phyloP scores from a whole-genome alignment of 1,140 invertebrate species.

The Hycleus phaleratus region DNA sequence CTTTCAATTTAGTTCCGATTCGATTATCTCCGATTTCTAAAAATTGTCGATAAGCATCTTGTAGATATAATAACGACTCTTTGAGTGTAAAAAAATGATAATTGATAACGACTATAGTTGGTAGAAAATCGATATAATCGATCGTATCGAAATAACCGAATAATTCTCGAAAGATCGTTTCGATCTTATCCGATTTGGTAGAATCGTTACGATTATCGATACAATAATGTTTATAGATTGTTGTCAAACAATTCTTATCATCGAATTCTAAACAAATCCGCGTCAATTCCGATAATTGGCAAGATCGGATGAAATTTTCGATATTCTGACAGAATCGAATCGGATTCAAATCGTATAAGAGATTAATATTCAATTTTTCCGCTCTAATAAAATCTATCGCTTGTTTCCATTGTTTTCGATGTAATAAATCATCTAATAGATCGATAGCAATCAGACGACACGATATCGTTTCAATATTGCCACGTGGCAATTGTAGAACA shows the following conservation, averaged over 20 bases:
- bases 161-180: conserved; percentile 13
- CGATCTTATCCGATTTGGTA: neutral
- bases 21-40: neutral
- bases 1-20: neutral
- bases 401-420: conserved; percentile 14
- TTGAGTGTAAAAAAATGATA: conserved; percentile 22
- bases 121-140: conserved; percentile 18
- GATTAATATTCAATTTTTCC: conserved; percentile 25
- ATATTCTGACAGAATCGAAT: conserved; percentile 20
- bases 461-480: conserved; percentile 26
- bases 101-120: conserved; percentile 22
- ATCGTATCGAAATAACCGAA: conserved; percentile 17
- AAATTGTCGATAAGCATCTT: conserved; percentile 6
- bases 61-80: conserved; percentile 19
- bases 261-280: conserved; percentile 8
- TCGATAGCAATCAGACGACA: conserved; percentile 27
- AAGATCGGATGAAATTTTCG: conserved; percentile 20
- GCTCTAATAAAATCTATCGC: conserved; percentile 19
- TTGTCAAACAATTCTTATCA: conserved; percentile 4
- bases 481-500: conserved; percentile 23
- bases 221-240: conserved; percentile 14
- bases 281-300: neutral
- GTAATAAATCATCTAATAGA: conserved; percentile 19
- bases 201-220: neutral
- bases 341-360: conserved; percentile 26